A percentile compares a stretch with the other conserved stretches of the same genome.
These are phyloP conservation scores for Ophioninae sp. DNA, from an alignment of 2,888 invertebrate species.

Conservation along the genomic window DNA sequence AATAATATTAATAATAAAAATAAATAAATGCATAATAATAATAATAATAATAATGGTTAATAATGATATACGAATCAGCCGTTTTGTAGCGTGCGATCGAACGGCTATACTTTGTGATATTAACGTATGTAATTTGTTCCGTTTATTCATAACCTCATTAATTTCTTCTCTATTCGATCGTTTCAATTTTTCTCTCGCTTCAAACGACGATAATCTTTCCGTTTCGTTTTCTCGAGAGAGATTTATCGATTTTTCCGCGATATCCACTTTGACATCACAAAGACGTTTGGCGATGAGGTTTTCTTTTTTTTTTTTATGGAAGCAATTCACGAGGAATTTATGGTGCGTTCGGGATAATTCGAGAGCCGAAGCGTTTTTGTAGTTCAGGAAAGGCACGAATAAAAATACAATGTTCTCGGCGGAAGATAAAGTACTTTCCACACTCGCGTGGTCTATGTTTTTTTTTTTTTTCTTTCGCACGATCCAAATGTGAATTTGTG, in stretches of 20 bases:
- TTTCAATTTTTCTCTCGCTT: not conserved
- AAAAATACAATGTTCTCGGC: slow-evolving; percentile 30
- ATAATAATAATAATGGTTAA: not conserved
- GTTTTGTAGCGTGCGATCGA: slow-evolving; percentile 49
- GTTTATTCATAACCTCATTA: slow-evolving; percentile 49
- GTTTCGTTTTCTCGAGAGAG: slow-evolving; percentile 24
- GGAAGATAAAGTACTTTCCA: not conserved
- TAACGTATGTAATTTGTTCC: slow-evolving; percentile 72
- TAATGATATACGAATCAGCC: slow-evolving; percentile 56
- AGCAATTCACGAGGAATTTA: not conserved
- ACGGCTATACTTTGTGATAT: slow-evolving; percentile 76
- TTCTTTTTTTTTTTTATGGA: slow-evolving; percentile 16
- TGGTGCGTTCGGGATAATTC: slow-evolving; percentile 4
- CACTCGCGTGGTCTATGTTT: not conserved
- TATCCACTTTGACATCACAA: not conserved
- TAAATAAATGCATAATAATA: slow-evolving; percentile 29
- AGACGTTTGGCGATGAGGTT: slow-evolving; percentile 22
- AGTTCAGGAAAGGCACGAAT: slow-evolving; percentile 23
- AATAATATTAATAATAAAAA: not conserved
- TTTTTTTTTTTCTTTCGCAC: not conserved
- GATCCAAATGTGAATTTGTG: not conserved
- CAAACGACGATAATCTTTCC: slow-evolving; percentile 25
- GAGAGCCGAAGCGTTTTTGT: slow-evolving; percentile 10
- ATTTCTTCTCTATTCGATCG: slow-evolving; percentile 29
- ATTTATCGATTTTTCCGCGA: slow-evolving; percentile 43